Evolutionary conservation across 2,888 invertebrate genomes (phyloP), one percentile per base, ranked within the genome.

Genomic region (Dichetophora obliterata): DNA sequence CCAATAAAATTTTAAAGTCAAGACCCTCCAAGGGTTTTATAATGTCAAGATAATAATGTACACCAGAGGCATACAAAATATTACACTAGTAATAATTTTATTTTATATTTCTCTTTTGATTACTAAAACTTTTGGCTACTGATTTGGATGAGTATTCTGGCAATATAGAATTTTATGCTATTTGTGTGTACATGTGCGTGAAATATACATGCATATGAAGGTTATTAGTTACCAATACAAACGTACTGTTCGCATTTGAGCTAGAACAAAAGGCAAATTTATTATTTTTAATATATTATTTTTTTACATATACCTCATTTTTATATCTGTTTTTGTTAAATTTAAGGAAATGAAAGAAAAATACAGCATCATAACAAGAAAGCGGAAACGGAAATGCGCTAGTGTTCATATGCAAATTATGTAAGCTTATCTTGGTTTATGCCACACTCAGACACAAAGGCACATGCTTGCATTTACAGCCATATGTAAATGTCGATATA

Each of bases 401-500:
- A 31, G 72, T 59, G 61, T 72, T 72, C 72, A 61, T 48, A 72
- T 61, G 72, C 61, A 72, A 61, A 72, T 72, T 72, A 61, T 61
- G 61, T 59, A 72, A 72, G 48, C 61, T 72, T 61, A 72, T 72
- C 59, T 48, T 61, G 48, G 61, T 48, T 72, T 48, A 48, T 61
- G 50, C 31, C 71, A 31, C 70, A 54, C 54, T 59, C 71, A 59
- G 19, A 50, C n/a, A 69, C 69, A 52, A 52, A 52, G 14, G 8
- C 52, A 52, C 9, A 16, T 24, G 31, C 50, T n/a, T n/a, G n/a
- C 31, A 27, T 16, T 34, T n/a, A 65, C 63, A 50, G 14, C 50
- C 14, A 48, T 27, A 68, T 16, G 16, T 31, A 68, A 31, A 8
- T 63, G 14, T 16, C n/a, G n/a, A n/a, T n/a, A 16, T 63, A 14